Percentiles rank a stretch among this genome's conserved stretches.
These are phyloP conservation scores for Apolygus lucorum DNA, from an alignment of 1,140 invertebrate species.

Conservation along the genomic window DNA sequence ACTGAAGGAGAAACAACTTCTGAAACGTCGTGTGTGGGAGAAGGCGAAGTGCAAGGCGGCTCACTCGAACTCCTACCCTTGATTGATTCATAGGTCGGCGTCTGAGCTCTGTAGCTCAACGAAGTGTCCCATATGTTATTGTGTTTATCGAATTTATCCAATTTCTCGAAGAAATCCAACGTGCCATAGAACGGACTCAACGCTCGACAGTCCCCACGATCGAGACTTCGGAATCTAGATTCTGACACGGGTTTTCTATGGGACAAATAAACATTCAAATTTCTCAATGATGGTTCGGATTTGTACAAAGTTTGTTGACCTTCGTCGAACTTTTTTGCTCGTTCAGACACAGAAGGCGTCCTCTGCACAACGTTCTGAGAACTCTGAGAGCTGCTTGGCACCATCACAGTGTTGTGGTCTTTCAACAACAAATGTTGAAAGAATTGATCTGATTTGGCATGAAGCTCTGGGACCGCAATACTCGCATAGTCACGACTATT, in stretches of 20 bases:
- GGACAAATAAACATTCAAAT: conserved; percentile 52
- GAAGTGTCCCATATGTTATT: conserved; percentile 33
- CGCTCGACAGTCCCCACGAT: conserved; percentile 43
- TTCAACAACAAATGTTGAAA: conserved; percentile 60
- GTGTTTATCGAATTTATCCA: conserved; percentile 41
- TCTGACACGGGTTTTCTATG: conserved; percentile 59
- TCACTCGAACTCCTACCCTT: conserved; percentile 44
- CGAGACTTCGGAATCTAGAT: conserved; percentile 59
- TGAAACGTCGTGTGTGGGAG: conserved; percentile 21
- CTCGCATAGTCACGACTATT: neutral
- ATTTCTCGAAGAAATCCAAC: conserved; percentile 37
- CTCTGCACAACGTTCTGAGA: conserved; percentile 34
- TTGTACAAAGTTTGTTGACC: conserved; percentile 31
- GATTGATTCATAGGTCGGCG: conserved; percentile 35
- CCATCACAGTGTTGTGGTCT: conserved; percentile 36
- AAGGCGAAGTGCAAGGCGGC: conserved; percentile 37
- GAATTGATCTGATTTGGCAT: conserved; percentile 50
- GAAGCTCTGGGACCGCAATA: neutral
- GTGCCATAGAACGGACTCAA: conserved; percentile 40
- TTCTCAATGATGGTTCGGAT: conserved; percentile 48
- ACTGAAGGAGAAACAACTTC: conserved; percentile 42
- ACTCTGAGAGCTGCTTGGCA: conserved; percentile 34
- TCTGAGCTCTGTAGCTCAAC: conserved; percentile 28
- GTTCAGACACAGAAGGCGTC: conserved; percentile 50
- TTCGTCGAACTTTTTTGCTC: conserved; percentile 47